Evolutionary conservation across 2,797 vertebrate species (phyloP).

Genomic region (Dromococcyx pavoninus): DNA sequence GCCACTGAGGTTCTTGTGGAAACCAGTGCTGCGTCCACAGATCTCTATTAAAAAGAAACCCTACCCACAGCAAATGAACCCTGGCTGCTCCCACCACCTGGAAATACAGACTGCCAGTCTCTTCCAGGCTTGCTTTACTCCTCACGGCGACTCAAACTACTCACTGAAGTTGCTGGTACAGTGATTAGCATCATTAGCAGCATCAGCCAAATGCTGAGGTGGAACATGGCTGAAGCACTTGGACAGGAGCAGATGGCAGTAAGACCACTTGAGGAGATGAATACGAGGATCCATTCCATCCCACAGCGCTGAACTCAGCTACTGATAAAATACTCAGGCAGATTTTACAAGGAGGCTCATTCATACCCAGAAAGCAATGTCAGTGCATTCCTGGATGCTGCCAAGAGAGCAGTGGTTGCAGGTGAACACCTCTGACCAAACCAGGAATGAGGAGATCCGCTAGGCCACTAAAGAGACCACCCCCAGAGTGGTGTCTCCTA

Average conservation of each 20-base stretch:
- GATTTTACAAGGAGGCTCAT: not conserved
- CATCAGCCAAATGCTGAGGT: not conserved
- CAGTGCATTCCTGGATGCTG: not conserved
- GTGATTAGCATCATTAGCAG: slow-evolving; percentile 45
- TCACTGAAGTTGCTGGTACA: slow-evolving; percentile 12
- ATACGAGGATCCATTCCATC: slow-evolving; percentile 5
- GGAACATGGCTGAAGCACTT: slow-evolving; percentile 34
- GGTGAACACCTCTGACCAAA: not conserved
- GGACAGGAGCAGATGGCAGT: slow-evolving; percentile 39
- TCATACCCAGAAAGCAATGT: not conserved
- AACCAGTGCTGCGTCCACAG: not conserved
- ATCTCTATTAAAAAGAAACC: not conserved
- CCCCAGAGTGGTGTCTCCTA: not conserved
- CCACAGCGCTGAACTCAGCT: not conserved
- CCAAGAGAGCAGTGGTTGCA: not conserved
- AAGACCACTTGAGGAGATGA: slow-evolving; percentile 48
- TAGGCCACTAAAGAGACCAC: not conserved
- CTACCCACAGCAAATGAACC: not conserved
- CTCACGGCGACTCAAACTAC: not conserved
- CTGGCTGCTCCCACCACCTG: not conserved
- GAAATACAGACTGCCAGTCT: not conserved
- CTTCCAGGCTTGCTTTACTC: not conserved
- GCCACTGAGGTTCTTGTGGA: not conserved
- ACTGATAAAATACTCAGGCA: slow-evolving; percentile 24
- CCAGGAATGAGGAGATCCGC: not conserved